Evolutionary conservation across 2,888 invertebrate genomes (phyloP).

Genomic region (Chrysolina haemoptera): DNA sequence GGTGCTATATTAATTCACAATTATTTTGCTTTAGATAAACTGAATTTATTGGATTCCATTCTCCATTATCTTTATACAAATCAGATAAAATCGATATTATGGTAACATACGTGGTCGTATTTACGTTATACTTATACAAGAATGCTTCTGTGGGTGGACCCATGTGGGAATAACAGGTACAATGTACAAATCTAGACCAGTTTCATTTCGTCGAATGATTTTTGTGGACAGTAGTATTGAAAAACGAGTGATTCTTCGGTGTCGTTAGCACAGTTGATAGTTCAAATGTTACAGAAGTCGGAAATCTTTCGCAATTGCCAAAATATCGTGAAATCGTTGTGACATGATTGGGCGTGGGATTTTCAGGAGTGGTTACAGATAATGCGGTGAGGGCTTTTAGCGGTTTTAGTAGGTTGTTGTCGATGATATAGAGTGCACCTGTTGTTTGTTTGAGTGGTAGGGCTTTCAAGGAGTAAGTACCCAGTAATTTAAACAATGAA

Average conservation of each 20-base stretch:
- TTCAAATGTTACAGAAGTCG: background rate
- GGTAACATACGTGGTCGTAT: constrained; percentile 38
- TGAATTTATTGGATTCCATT: background rate
- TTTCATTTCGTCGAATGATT: background rate
- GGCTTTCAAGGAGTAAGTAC: background rate
- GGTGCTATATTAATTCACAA: background rate
- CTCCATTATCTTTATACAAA: background rate
- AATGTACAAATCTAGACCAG: constrained; percentile 52
- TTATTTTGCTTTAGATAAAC: background rate
- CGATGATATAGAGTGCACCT: constrained; percentile 9
- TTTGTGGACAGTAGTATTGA: constrained; percentile 1
- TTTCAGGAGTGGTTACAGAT: constrained; percentile 15
- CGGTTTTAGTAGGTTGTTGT: constrained; percentile 4
- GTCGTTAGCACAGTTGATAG: constrained; percentile 11
- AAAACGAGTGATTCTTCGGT: background rate
- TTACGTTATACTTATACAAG: constrained; percentile 40
- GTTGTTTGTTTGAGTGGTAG: background rate
- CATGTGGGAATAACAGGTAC: constrained; percentile 48
- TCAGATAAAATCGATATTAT: constrained; percentile 16
- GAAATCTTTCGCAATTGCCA: constrained; percentile 3
- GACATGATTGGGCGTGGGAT: constrained; percentile 7
- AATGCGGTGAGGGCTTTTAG: constrained; percentile 7
- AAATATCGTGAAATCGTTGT: constrained; percentile 7
- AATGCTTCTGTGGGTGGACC: constrained; percentile 51
- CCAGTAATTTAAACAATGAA: background rate